Evolutionary conservation across 2,113 vertebrate species (phyloP).

Genomic region (Cyprinus carpio): DNA sequence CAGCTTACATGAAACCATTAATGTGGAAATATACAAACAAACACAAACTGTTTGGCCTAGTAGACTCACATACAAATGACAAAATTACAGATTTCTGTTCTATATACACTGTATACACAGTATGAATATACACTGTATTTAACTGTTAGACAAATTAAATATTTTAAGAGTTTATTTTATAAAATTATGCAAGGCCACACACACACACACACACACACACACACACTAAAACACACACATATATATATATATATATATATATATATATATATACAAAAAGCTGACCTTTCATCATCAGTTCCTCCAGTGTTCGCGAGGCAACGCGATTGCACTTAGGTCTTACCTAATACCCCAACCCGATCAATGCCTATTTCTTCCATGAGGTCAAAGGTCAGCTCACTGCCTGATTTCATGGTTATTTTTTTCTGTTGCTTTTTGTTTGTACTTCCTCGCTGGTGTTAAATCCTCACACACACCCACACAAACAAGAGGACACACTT

Average conservation of each 20-base stretch:
- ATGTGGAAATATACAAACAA: conserved; percentile 33
- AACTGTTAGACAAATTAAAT: neutral
- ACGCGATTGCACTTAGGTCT: neutral
- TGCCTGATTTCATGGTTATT: conserved; percentile 17
- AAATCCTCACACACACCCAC: conserved; percentile 28
- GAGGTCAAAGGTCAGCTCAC: conserved; percentile 28
- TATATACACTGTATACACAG: neutral
- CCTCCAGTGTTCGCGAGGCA: neutral
- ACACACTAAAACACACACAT: no score
- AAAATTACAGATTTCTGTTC: neutral
- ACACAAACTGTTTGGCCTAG: neutral
- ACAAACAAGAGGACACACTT: conserved; percentile 36
- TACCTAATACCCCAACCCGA: neutral
- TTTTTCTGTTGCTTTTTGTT: conserved; percentile 15
- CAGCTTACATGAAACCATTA: conserved; percentile 37
- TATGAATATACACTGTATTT: neutral
- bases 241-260: no score
- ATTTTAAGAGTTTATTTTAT: neutral
- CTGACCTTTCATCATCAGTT: neutral
- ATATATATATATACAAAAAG: neutral
- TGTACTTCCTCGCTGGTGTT: conserved; percentile 26
- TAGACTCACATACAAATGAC: neutral
- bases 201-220: neutral
- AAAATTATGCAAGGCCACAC: neutral
- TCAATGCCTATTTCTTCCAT: conserved; percentile 9